phyloP scores from a whole-genome alignment of 1,140 invertebrate species.

The Pararge aegeria region DNA sequence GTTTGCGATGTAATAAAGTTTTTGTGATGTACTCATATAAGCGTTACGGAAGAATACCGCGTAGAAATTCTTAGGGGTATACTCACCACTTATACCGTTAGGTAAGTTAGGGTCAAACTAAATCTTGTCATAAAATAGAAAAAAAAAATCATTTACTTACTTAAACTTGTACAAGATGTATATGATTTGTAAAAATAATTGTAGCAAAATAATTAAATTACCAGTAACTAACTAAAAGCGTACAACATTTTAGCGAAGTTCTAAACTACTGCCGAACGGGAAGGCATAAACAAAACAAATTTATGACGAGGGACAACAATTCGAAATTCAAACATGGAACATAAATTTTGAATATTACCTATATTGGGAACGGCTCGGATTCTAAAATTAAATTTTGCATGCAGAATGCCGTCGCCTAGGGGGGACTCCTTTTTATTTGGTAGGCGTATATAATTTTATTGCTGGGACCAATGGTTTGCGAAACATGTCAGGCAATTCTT shows the following conservation, averaged over 20 bases:
- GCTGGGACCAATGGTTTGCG: conserved; percentile 73
- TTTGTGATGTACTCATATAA: too few species aligned
- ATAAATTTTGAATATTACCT: conserved; percentile 79
- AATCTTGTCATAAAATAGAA: too few species aligned
- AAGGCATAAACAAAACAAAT: conserved; percentile 42
- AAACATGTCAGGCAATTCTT: conserved; percentile 61
- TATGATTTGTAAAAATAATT: too few species aligned
- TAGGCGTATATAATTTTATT: conserved; percentile 80
- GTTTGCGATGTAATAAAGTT: too few species aligned
- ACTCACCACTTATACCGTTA: too few species aligned
- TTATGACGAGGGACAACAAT: conserved; percentile 62
- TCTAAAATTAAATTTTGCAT: conserved; percentile 79
- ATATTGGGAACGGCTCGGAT: conserved; percentile 73
- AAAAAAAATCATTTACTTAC: too few species aligned
- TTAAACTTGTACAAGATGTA: too few species aligned
- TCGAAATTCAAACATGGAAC: conserved; percentile 72
- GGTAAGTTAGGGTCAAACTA: too few species aligned
- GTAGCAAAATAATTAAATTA: too few species aligned
- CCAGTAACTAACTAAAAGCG: neutral
- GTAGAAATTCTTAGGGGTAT: too few species aligned
- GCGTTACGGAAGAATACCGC: too few species aligned
- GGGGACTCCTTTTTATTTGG: conserved; percentile 71
- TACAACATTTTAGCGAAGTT: neutral
- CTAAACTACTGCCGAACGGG: conserved; percentile 28
- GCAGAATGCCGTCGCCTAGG: conserved; percentile 58